These are phyloP conservation scores for Girardia tigrina DNA, from an alignment of 2,888 invertebrate species.

Conservation along the genomic window DNA sequence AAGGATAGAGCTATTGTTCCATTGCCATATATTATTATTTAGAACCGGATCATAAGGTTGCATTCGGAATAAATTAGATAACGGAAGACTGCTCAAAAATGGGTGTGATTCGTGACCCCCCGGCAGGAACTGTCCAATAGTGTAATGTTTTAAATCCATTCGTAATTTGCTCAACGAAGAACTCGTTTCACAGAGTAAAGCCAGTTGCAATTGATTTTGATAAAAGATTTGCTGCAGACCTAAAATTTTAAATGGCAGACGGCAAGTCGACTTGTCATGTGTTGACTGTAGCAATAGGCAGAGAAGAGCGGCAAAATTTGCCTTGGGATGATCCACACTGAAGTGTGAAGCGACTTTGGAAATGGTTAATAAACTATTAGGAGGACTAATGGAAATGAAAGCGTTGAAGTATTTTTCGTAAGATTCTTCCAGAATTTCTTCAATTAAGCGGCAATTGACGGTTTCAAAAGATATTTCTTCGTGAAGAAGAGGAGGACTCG, in stretches of 20 bases:
- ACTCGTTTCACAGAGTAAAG: not conserved
- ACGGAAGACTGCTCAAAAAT: not conserved
- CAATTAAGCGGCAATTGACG: not conserved
- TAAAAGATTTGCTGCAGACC: not conserved
- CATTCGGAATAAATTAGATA: not conserved
- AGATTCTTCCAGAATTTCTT: too few species aligned
- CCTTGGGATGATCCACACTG: not conserved
- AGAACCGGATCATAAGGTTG: not conserved
- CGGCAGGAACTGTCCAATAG: not conserved
- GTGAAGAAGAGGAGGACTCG: not conserved
- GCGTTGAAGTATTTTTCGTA: not conserved
- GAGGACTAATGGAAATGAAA: not conserved
- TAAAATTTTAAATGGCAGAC: not conserved
- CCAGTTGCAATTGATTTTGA: slow-evolving; percentile 19
- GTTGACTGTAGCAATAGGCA: not conserved
- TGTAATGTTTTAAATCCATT: not conserved
- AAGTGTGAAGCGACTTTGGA: not conserved
- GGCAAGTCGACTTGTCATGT: not conserved
- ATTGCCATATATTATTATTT: not conserved
- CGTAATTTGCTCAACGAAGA: not conserved
- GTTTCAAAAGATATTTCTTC: too few species aligned
- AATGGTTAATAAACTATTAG: not conserved
- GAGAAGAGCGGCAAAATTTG: not conserved
- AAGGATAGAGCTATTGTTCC: not conserved
- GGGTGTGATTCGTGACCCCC: not conserved